phyloP scores from a whole-genome alignment of 1,140 invertebrate species.

The Elysia chlorotica region DNA sequence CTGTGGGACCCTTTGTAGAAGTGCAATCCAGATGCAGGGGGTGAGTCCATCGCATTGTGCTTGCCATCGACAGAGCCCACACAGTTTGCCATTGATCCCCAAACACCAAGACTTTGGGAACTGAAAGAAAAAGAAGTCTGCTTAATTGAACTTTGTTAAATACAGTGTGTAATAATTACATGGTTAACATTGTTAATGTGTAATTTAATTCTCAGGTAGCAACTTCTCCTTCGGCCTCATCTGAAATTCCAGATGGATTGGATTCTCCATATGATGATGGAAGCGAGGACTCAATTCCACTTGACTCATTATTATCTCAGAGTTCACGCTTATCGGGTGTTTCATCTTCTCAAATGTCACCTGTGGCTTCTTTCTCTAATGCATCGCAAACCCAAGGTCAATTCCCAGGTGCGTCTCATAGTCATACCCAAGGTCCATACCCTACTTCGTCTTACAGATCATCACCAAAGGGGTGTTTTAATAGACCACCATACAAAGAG shows the following conservation, averaged over 20 bases:
- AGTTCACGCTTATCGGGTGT: background rate
- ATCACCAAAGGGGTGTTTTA: background rate
- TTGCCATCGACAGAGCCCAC: constrained; percentile 61
- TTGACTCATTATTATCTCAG: background rate
- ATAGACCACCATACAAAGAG: background rate
- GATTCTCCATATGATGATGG: background rate
- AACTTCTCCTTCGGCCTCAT: background rate
- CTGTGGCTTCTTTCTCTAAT: background rate
- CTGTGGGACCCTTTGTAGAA: constrained; percentile 50
- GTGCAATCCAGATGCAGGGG: constrained; percentile 41
- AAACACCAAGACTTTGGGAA: constrained; percentile 7
- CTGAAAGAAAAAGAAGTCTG: background rate
- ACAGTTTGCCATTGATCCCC: constrained; percentile 57
- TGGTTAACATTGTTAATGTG: background rate
- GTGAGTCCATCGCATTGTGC: constrained; percentile 48
- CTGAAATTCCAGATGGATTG: background rate
- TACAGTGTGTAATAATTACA: background rate
- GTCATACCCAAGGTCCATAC: background rate
- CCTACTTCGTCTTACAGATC: background rate
- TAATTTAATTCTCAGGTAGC: background rate
- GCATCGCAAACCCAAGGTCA: background rate
- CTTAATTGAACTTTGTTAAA: background rate
- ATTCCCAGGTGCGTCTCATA: background rate
- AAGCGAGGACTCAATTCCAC: background rate
- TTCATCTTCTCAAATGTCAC: background rate